Base-by-base conservation (phyloP, 23 tunicate species). In the Corella eumyota region DNA sequence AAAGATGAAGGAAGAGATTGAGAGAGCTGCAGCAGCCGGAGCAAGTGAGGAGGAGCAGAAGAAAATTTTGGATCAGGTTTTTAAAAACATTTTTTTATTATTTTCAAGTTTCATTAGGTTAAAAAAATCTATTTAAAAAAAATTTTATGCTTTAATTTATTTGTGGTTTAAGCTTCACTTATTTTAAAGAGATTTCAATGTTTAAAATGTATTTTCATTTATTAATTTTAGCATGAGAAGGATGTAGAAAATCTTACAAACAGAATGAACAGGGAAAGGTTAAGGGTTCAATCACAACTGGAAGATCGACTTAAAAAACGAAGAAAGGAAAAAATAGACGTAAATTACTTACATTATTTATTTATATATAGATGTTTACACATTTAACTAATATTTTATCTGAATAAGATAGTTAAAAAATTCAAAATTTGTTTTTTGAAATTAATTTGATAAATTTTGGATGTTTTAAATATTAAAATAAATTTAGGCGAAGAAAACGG, bases 41-140 rank as follows among this genome's bases (percentile, higher is more conserved):
- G 96, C 96, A 25, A 88, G 96, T 36, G 88, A 88, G 40, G 96
- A 88, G 63, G 96, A 88, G 38, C 78, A 71, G 23, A 60, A 62
- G 59, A 72, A 64, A 58, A 88, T 88, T 27, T 38, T 88, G 37
- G 90, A 88, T 13, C 88, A 88, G 73, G 96, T 88, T 7, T 11
- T 6, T 7, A 58, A 58, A 28, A 25, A 58, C 37, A 58, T 58
- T 25, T 28, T 58, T 28, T 0, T 0, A 15, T 28, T 15, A 60
- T 0, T 26, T 26, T 26, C 47, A 0, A 0, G 48, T 11, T 52
- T 21, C 23, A 13, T 52, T 19, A 19, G 23, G 7, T 52, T 13
- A 6, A 6, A 11, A 20, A 13, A 52, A 9, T 9, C 48, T 9
- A 40, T 9, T 40, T 15, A 19, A n/a, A 53, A 53, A 9, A 20